Base-by-base conservation (phyloP, 1,140 invertebrate species). In the Lepidotrigona ventralis region DNA sequence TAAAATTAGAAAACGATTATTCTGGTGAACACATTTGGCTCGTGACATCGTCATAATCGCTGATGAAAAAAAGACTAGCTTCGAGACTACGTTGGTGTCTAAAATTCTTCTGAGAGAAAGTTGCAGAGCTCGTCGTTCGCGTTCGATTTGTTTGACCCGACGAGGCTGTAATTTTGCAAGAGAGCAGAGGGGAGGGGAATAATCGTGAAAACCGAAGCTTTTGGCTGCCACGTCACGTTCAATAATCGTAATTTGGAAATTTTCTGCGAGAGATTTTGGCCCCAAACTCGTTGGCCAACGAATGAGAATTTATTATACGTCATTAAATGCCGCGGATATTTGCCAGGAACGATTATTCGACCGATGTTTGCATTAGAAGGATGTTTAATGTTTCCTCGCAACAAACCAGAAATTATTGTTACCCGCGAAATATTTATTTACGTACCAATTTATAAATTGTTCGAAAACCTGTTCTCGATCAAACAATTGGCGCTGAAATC, bases 241-340 rank as follows among this genome's bases (percentile, higher is more conserved):
- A 75, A 64, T 66, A 79, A 83, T 78, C 26, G 53, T 73, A 39
- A 84, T 68, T 84, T 23, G 75, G 54, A 79, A 60, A 51, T 53
- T 82, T 76, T 26, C 15, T 11, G 17, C 23, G 63, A 68, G 21
- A 26, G 53, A n/a, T n/a, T n/a, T 19, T 9, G 29, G 39, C 39
- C 39, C 53, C 56, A 1, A 69, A 58, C 75, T 8, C 39, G 6
- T 46, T 46, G n/a, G 60, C 78, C 69, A 75, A 26, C 69, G 39
- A 68, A 69, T 64, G 74, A 81, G 58, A 74, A 87, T 88, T 88
- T 88, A 88, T 88, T 88, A 74, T 56, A 19, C 56, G 81, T 83
- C 78, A 68, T 87, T 88, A 84, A 87, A 87, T n/a, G 58, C 69
- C 74, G 72, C 64, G 54, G 78, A 78, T 88, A 87, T 88, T 87